Evolutionary conservation across 2,113 vertebrate species (phyloP), one percentile per base, ranked within the genome.

Genomic region (Centrocercus urophasianus): DNA sequence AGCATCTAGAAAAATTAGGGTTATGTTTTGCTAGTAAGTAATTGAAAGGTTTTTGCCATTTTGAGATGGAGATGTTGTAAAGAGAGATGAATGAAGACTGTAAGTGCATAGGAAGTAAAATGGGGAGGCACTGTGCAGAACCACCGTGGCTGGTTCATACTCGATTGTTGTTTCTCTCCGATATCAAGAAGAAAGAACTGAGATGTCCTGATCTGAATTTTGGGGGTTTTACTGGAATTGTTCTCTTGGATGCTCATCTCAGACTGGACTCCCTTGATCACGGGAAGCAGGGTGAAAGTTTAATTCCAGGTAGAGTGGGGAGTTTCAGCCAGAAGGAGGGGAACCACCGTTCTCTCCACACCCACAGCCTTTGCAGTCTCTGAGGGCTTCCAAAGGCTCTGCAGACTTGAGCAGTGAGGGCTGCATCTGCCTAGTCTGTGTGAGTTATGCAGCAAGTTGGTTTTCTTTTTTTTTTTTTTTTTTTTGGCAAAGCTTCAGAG

Each of bases 391-490:
- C 13, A 5, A 20, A n/a, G 25, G 61, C 61, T n/a, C 34, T 28
- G 14, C 34, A 19, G 20, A 6, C 10, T 56, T 24, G 52, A 66
- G 50, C 4, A 2, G 24, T 4, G 18, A 54, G 36, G n/a, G 7
- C 22, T 15, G 3, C 28, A 3, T 7, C 75, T 40, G 63, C 28
- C 43, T 52, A 0, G 0, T 19, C 47, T 2, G 0, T 34, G 1
- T 25, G 7, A 28, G 12, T 4, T 4, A 18, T 0, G 2, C 7
- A 59, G 43, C 36, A 34, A 25, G 42, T 8, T 45, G 11, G 24
- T 36, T 40, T 30, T 1, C 8, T n/a, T 56, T 12, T 57, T 3
- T 28, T 10, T 36, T 40, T 30, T 1, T 7, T n/a, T 56, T 12
- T 57, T 74, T 10, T 34, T 70, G 61, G 50, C 50, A 52, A 65